Percentiles rank a stretch among this genome's conserved stretches.
Conservation (phyloP, 2,888 invertebrate species). For the Tetranychus truncatus region DNA sequence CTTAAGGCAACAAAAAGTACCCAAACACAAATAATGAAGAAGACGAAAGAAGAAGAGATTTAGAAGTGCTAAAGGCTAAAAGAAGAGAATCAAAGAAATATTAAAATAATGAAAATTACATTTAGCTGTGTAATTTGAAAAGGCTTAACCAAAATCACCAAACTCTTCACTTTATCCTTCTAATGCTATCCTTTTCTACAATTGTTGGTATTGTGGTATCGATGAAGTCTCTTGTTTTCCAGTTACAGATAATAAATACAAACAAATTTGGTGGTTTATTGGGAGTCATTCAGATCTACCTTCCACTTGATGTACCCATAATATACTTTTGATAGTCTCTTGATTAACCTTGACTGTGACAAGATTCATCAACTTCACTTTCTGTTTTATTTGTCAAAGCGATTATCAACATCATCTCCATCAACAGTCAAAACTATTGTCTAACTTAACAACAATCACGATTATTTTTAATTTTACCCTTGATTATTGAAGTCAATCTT, state of each 20-base stretch:
- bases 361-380: not conserved
- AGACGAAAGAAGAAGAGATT: not conserved
- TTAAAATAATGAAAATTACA: too few relatives aligned
- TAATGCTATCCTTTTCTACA: not conserved
- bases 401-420: not conserved
- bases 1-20: not conserved
- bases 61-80: not conserved
- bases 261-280: not conserved
- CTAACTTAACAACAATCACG: not conserved
- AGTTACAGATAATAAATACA: not conserved
- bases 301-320: not conserved
- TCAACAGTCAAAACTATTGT: not conserved
- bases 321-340: not conserved
- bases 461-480: too few relatives aligned
- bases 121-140: too few relatives aligned
- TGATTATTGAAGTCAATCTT: too few relatives aligned
- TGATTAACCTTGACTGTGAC: not conserved
- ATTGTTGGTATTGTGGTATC: not conserved
- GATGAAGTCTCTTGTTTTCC: too few relatives aligned
- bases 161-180: not conserved
- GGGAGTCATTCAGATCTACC: not conserved
- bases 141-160: not conserved
- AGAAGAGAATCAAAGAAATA: not conserved
- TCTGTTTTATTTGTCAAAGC: not conserved
- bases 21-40: not conserved